Conservation (phyloP, 2,797 vertebrate genomes). For the Rallus crepitans region DNA sequence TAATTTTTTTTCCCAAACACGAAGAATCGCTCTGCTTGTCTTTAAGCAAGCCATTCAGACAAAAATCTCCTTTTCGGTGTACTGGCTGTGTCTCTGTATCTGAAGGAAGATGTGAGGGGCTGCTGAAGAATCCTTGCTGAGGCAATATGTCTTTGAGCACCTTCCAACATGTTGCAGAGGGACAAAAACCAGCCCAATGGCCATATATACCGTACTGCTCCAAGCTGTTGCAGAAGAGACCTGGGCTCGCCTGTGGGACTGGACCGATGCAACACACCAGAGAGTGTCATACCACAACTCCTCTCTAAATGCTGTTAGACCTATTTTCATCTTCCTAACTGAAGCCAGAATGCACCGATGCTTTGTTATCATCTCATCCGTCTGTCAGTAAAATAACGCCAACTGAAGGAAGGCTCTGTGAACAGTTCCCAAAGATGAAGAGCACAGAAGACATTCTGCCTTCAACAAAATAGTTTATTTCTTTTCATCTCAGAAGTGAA, state of each 20-base stretch:
- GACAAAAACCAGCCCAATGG: background rate
- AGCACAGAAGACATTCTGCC: background rate
- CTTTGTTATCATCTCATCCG: background rate
- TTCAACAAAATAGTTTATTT: background rate
- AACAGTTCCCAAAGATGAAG: background rate
- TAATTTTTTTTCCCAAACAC: background rate
- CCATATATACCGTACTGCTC: background rate
- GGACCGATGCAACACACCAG: background rate
- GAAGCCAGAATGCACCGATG: background rate
- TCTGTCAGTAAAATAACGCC: background rate
- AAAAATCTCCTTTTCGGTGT: background rate
- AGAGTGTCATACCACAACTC: background rate
- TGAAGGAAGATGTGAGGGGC: background rate
- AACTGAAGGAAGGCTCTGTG: background rate
- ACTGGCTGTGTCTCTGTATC: background rate
- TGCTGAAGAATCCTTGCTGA: background rate
- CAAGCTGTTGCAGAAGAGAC: background rate
- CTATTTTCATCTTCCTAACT: background rate
- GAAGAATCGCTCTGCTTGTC: background rate
- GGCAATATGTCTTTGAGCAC: background rate
- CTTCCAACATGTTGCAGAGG: background rate
- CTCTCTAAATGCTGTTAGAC: background rate
- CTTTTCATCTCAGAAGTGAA: background rate
- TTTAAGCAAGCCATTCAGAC: background rate
- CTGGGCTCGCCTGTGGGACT: background rate